Percentiles rank a stretch among this genome's conserved stretches.
Conservation (phyloP, 2,113 vertebrate species). For the Neoarius graeffei region DNA sequence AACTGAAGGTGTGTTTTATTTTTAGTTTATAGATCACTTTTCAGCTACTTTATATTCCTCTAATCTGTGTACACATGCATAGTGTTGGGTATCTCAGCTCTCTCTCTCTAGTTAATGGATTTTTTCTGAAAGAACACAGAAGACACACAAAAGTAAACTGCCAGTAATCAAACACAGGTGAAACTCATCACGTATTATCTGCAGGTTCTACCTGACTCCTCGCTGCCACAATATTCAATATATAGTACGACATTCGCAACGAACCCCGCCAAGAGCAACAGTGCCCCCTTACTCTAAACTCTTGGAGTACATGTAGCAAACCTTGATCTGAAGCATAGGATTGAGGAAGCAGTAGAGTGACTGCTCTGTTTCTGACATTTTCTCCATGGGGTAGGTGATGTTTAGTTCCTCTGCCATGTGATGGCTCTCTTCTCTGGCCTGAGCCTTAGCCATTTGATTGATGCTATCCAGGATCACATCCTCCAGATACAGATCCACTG, state of each 20-base stretch:
- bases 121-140: no score
- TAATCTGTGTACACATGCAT: no score
- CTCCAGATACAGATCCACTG: conserved; percentile 87
- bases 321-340: neutral
- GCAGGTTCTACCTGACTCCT: no score
- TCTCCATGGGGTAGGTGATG: conserved; percentile 82
- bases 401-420: conserved; percentile 82
- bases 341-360: neutral
- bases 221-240: neutral
- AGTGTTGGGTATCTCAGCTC: no score
- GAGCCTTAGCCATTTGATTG: conserved; percentile 79
- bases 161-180: no score
- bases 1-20: no score
- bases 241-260: no score
- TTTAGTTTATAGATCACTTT: no score
- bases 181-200: no score
- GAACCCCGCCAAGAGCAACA: neutral
- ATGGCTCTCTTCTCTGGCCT: conserved; percentile 85
- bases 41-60: no score
- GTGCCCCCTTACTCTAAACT: neutral
- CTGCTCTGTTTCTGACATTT: conserved; percentile 69
- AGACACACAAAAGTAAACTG: no score
- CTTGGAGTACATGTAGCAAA: neutral
- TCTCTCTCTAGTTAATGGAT: no score
- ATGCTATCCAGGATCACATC: conserved; percentile 80